Evolutionary conservation across 1,140 invertebrate species (phyloP).

Genomic region (Camponotus pennsylvanicus): DNA sequence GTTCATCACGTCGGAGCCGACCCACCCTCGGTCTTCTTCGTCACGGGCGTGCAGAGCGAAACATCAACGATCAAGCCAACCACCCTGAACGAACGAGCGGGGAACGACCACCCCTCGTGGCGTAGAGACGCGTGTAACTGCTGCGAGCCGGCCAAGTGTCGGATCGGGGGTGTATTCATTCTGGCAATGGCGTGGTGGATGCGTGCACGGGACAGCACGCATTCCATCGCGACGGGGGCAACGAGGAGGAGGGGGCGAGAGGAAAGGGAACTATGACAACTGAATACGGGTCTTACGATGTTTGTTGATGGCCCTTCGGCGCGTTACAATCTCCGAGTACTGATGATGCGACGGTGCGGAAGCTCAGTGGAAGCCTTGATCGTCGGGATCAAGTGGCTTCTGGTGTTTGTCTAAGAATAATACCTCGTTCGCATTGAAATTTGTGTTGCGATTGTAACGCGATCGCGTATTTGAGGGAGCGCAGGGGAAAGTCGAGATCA

Average conservation of each 20-base stretch:
- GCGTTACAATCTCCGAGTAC: slow-evolving; percentile 59
- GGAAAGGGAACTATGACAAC: slow-evolving; percentile 17
- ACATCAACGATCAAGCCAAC: slow-evolving; percentile 84
- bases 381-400: slow-evolving; percentile 49
- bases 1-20: slow-evolving; percentile 1
- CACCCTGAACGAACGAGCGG: slow-evolving; percentile 68
- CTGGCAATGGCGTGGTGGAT: slow-evolving; percentile 60
- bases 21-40: slow-evolving; percentile 46
- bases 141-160: slow-evolving; percentile 74
- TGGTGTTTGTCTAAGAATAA: slow-evolving; percentile 54
- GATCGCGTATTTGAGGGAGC: slow-evolving; percentile 46
- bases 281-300: slow-evolving; percentile 66
- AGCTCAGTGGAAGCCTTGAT: slow-evolving; percentile 33
- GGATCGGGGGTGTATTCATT: slow-evolving; percentile 66
- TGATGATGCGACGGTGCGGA: slow-evolving; percentile 29
- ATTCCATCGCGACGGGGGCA: slow-evolving; percentile 66
- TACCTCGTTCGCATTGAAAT: slow-evolving; percentile 45
- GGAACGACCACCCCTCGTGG: slow-evolving; percentile 47
- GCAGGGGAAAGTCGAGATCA: slow-evolving; percentile 35
- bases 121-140: slow-evolving; percentile 72
- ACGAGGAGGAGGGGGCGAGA: background rate
- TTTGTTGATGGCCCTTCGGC: slow-evolving; percentile 70
- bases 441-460: slow-evolving; percentile 55
- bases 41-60: slow-evolving; percentile 75
- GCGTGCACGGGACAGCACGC: slow-evolving; percentile 78